Base-by-base conservation (phyloP, 2,113 vertebrate species). In the Vidua chalybeata region DNA sequence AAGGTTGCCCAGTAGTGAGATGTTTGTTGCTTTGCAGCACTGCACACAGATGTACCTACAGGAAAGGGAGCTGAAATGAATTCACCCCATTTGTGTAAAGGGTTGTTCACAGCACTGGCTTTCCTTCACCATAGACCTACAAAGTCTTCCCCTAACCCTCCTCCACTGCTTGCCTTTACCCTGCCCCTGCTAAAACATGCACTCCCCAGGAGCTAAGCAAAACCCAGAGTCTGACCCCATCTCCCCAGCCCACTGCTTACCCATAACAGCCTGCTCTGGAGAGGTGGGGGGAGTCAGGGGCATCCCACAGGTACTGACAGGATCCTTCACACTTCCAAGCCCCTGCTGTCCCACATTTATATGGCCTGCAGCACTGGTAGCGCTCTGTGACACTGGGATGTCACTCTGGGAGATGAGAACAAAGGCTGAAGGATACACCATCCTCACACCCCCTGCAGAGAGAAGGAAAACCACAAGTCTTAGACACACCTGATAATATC, bases 361-460 rank as follows among this genome's bases (percentile, higher is more conserved):
- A n/a, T 98, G 98, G 89, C 98, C 97, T 93, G 98, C 98, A 48
- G 98, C 95, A 76, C 55, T 97, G 87, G 98, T 97, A 94, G 98
- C 87, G 56, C 93, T 98, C 96, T 99, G 99, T 96, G 99, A 98
- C 95, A 98, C 92, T 1, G 99, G 99, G 73, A 99, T 98, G 96
- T 99, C 99, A 73, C 98, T 98, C 97, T 99, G 99, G 96, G 99
- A 98, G 92, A 99, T 98, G 94, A 99, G 98, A 97, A 99, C 99
- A 91, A 99, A 99, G 94, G 99, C 98, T 94, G 99, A 99, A 88
- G 99, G 99, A 95, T 99, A 99, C 80, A 99, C 99, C 99, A 99
- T 99, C 92, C 99, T 98, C 45, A 99, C 99, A 27, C 99, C 99
- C 96, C 99, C 99, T 99, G 72, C 45, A 64, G 77, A 64, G 48